Evolutionary conservation across 2,797 vertebrate genomes (phyloP).

Genomic region (Gymnothorax reevesii): DNA sequence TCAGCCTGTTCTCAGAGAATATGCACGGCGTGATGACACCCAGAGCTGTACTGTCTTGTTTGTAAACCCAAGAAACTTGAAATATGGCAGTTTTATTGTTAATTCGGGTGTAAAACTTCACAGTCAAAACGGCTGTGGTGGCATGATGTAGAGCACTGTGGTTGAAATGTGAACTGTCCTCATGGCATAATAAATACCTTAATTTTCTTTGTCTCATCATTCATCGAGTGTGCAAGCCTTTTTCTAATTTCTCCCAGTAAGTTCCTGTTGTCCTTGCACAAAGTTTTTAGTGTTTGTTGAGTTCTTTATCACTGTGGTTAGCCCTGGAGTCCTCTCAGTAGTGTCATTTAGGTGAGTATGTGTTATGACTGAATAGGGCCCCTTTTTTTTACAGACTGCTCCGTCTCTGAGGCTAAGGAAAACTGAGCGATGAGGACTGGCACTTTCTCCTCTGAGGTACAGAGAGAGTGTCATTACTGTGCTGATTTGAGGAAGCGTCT

Average conservation of each 20-base stretch:
- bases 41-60: not conserved
- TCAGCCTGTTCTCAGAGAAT: conserved; percentile 4
- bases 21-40: not conserved
- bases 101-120: too few relatives aligned
- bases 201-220: too few relatives aligned
- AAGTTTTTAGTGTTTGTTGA: too few relatives aligned
- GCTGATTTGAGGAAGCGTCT: conserved; percentile 43
- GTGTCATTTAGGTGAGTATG: not conserved
- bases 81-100: not conserved
- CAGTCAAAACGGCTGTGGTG: too few relatives aligned
- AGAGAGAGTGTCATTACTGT: conserved; percentile 20
- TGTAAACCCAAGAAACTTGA: not conserved
- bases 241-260: too few relatives aligned
- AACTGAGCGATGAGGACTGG: conserved; percentile 26
- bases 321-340: not conserved
- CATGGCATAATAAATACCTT: too few relatives aligned
- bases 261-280: too few relatives aligned
- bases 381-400: not conserved
- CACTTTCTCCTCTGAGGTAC: conserved; percentile 36
- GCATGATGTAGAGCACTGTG: too few relatives aligned
- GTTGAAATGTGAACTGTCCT: too few relatives aligned
- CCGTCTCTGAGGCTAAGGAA: not conserved
- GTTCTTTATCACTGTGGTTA: not conserved
- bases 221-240: too few relatives aligned
- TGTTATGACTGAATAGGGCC: not conserved